Percentiles rank a stretch among this genome's conserved stretches.
phyloP scores from a whole-genome alignment of 2,113 vertebrate species.

The Phylloscopus trochilus region DNA sequence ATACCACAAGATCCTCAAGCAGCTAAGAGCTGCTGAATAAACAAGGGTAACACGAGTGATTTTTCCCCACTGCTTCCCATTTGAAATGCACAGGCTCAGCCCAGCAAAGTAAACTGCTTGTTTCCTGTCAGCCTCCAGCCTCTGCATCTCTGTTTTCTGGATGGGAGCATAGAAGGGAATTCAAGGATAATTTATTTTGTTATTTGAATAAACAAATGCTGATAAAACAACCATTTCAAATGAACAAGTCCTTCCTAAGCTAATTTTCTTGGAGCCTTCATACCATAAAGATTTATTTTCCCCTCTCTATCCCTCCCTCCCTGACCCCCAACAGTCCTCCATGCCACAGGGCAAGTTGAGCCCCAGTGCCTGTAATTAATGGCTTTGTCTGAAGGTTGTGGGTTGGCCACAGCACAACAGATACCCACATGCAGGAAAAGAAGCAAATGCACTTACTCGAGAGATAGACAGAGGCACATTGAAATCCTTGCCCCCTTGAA shows the following conservation, averaged over 20 bases:
- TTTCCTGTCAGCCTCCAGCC: not conserved
- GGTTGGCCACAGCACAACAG: not conserved
- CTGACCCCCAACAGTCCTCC: not conserved
- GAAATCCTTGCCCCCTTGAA: slow-evolving; percentile 98
- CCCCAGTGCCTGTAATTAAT: not conserved
- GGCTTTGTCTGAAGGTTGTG: not conserved
- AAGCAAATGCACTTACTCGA: slow-evolving; percentile 79
- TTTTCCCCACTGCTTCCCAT: not conserved
- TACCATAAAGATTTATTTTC: not conserved
- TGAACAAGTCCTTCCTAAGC: not conserved
- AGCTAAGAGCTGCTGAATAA: not conserved
- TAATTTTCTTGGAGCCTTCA: not conserved
- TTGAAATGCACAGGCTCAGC: not conserved
- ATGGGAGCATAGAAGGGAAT: not conserved
- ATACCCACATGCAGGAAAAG: not conserved
- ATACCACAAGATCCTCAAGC: not conserved
- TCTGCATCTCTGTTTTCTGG: not conserved
- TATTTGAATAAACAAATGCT: not conserved
- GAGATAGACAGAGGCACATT: slow-evolving; percentile 95
- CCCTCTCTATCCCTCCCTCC: not conserved
- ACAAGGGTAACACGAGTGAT: not conserved
- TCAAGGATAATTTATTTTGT: not conserved
- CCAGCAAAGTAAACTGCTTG: not conserved
- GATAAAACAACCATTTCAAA: not conserved
- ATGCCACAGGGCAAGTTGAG: not conserved